Evolutionary conservation across 2,113 vertebrate species (phyloP).

Genomic region (Mionectes macconnelli): DNA sequence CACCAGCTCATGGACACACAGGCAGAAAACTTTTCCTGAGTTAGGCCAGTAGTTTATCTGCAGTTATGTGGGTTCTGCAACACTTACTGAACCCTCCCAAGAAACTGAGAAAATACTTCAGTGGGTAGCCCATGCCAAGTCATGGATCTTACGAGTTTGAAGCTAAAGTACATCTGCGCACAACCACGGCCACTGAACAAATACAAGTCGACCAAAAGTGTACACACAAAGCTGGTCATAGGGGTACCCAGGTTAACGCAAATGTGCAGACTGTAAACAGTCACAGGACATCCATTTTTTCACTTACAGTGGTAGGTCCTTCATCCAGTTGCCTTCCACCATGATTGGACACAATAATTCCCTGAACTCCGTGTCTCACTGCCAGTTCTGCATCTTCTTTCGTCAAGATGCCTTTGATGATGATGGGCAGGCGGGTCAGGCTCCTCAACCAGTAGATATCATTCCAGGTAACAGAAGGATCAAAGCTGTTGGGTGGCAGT

Average conservation of each 20-base stretch:
- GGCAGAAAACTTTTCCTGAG: not conserved
- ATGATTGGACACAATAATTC: conserved; percentile 95
- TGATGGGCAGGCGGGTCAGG: conserved; percentile 87
- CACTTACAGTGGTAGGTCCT: conserved; percentile 85
- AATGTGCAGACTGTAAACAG: accelerated
- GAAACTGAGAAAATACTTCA: not conserved
- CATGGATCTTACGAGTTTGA: not conserved
- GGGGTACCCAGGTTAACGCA: not conserved
- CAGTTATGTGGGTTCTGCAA: not conserved
- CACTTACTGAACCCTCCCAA: not conserved
- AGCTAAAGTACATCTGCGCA: not conserved
- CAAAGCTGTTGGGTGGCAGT: conserved; percentile 78
- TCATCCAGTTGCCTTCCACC: conserved; percentile 94
- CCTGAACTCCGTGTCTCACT: conserved; percentile 85
- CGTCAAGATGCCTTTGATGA: conserved; percentile 96
- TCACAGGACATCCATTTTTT: not conserved
- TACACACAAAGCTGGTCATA: accelerated
- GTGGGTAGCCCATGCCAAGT: not conserved
- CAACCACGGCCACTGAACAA: not conserved
- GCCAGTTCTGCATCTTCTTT: conserved; percentile 95
- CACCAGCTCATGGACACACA: not conserved
- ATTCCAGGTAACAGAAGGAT: conserved; percentile 88
- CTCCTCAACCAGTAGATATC: conserved; percentile 87
- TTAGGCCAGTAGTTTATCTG: not conserved
- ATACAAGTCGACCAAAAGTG: not conserved